Evolutionary conservation across 2,113 vertebrate genomes (phyloP), one percentile per base, ranked within the genome.

Genomic region (Petroica traversi): DNA sequence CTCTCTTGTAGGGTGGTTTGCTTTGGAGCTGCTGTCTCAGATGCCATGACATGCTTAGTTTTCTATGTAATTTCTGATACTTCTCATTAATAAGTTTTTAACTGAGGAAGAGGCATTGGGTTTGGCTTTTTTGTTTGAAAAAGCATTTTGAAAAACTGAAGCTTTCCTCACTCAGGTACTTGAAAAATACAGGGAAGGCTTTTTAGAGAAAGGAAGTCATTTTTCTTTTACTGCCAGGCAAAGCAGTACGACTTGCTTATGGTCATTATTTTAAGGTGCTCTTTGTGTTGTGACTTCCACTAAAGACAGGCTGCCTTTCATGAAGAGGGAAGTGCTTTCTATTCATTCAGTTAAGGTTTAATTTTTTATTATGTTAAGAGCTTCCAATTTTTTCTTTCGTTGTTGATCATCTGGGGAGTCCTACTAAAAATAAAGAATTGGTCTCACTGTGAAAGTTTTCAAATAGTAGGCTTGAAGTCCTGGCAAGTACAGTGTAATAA

Each of bases 401-500:
- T 69, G 88, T 76, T 85, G 78, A 88, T 82, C 69, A 58, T 88
- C 45, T 72, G 52, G 46, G 29, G 64, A 78, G n/a, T 85, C 46
- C 66, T 90, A 76, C 89, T 92, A 85, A 94, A 95, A 95, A 94
- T 85, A 93, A 96, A 89, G 76, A 90, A 76, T 51, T 19, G 34
- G 41, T 85, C 82, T 88, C 77, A 17, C 26, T 86, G 85, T 54
- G 63, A 33, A 93, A 85, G 59, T 92, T 95, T 91, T 88, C 59
- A 73, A 79, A 66, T 72, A 83, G 71, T 76, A 93, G 67, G 57
- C 71, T 89, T 89, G 74, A 88, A 72, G 46, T 85, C 49, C 78
- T 91, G 85, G 71, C 80, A 93, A 79, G 81, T 76, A 58, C 31
- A 40, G 49, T 55, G 11, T 85, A 61, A 68, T 95, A 89, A 95